Evolutionary conservation across 2,113 vertebrate species (phyloP).

Genomic region (Nansenia antarctica): DNA sequence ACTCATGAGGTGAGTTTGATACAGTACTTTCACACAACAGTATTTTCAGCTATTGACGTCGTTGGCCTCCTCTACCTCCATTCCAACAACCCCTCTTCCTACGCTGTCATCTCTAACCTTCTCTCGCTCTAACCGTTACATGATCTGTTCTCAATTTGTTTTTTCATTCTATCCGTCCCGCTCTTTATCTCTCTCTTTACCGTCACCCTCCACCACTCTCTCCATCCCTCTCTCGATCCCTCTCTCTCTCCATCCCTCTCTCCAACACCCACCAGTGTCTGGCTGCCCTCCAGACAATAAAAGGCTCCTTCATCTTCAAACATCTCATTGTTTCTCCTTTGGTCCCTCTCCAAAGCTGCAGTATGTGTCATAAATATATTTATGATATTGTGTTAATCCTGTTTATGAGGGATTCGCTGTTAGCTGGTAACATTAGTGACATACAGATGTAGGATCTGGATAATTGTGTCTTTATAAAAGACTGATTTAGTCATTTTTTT

Average conservation of each 20-base stretch:
- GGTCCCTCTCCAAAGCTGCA: constrained; percentile 36
- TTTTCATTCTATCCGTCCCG: constrained; percentile 23
- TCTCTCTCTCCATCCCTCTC: constrained; percentile 7
- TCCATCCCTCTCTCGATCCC: constrained; percentile 25
- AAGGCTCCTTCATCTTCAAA: constrained; percentile 44
- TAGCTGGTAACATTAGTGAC: constrained; percentile 27
- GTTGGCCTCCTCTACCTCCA: too few species aligned
- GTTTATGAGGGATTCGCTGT: constrained; percentile 47
- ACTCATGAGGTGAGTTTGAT: too few species aligned
- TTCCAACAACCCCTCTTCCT: too few species aligned
- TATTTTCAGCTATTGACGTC: too few species aligned
- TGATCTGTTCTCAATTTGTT: constrained; percentile 24
- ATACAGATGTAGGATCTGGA: constrained; percentile 17
- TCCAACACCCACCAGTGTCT: constrained; percentile 30
- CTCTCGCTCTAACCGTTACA: neutral
- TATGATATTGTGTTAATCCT: constrained; percentile 36
- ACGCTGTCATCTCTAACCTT: too few species aligned
- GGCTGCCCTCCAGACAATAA: constrained; percentile 40
- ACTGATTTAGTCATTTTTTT: constrained; percentile 31
- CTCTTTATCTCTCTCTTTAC: neutral
- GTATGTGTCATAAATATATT: constrained; percentile 41
- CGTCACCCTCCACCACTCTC: neutral
- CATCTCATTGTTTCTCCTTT: constrained; percentile 39
- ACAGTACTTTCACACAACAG: too few species aligned
- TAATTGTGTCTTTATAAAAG: constrained; percentile 5